Evolutionary conservation across 2,888 invertebrate genomes (phyloP), one percentile per base, ranked within the genome.

Genomic region (Eremobia ochroleuca): DNA sequence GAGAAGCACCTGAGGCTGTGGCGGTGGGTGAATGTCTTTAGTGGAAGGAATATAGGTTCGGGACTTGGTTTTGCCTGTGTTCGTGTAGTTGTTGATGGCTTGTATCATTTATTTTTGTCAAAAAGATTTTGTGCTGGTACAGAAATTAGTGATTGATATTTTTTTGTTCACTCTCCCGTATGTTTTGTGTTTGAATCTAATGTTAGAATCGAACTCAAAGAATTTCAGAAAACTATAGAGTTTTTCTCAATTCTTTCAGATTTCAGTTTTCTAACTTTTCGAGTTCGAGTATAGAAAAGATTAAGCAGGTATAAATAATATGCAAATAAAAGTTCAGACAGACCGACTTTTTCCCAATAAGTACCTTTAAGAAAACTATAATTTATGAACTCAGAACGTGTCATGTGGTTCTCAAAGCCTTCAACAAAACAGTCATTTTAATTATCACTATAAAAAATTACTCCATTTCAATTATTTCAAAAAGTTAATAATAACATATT

Each of bases 401-500:
- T 84, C 83, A 83, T 85, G 88, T 79, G 69, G 52, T 65, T 69
- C 65, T 76, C 65, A 81, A 78, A 70, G 25, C 65, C 46, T 25
- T 37, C 58, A 52, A 88, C 85, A 88, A 85, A 84, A 58, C 74
- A 11, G 18, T 6, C 25, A 68, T 77, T 62, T 75, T 81, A 88
- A 88, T 88, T 88, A 86, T 70, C 49, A 61, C 66, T 67, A 55
- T 55, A 80, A 81, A 76, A 82, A 82, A 77, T 59, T 82, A 85
- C 78, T 76, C 34, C 72, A 55, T 78, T 82, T 82, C 78, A 88
- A 84, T 86, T 81, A 84, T 82, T 80, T 85, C 64, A 88, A 82
- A 83, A 82, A 88, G 80, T 89, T 86, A 89, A 88, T 89, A 85
- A 87, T 74, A 76, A 21, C 40, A 46, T 79, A 86, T 85, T 86